Evolutionary conservation across 2,888 invertebrate genomes (phyloP), one percentile per base, ranked within the genome.

Genomic region (Mycalesis mineus): DNA sequence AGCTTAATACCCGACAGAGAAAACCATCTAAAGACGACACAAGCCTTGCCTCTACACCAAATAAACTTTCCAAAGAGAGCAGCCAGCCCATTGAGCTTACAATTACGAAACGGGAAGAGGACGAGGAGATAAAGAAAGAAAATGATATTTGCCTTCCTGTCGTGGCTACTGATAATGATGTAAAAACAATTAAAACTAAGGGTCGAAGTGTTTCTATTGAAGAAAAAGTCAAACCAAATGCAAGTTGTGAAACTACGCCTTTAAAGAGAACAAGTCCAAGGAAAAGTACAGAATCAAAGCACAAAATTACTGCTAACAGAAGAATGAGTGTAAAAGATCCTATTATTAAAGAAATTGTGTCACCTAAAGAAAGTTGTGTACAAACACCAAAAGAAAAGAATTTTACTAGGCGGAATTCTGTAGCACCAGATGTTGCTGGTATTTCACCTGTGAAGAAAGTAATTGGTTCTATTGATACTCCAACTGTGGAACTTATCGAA

Each of bases 81-180:
- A 58, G 84, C 90, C 75, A 92, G 91, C 71, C 92, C 91, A 64
- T 84, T 90, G 84, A 92, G 81, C 78, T 91, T 92, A 76, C 91
- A 86, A 73, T 90, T 92, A 69, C 91, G 92, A 75, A 92, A 88
- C 83, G 91, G 91, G 86, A 92, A 92, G 76, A 86, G 91, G 85
- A 92, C 88, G 91, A 92, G 90, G 91, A 91, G 88, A 57, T 91
- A 79, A 89, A 82, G 63, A 82, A 71, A 45, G 75, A 91, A 80
- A 65, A 78, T 74, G 72, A 88, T 73, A 67, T 74, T 74, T 54
- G 82, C 74, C 65, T 71, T 75, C 56, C 83, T 73, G 64, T 73
- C 66, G 85, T 74, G 37, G 51, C 56, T 33, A 53, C 65, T 60
- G 82, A 73, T 71, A 83, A 66, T 66, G 74, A 76, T 28, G 55